Conservation (phyloP, 2,797 vertebrate genomes). For the Jordanella pulchra region DNA sequence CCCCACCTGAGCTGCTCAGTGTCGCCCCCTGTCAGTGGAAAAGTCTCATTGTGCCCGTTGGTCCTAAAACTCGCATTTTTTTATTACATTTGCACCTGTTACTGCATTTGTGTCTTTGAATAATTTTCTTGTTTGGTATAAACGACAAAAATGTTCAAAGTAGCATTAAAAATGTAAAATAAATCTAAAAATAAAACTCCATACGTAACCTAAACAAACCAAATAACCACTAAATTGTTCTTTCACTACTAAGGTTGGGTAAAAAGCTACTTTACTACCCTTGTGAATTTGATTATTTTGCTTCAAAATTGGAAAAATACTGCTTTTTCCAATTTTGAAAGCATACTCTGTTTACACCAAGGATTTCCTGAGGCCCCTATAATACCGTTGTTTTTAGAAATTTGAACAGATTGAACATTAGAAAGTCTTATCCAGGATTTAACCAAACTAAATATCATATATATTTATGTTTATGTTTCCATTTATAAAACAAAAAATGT, state of each 20-base stretch:
- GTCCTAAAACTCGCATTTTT: not conserved
- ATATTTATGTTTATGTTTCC: too few species aligned
- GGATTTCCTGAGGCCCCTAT: not conserved
- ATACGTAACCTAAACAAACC: not conserved
- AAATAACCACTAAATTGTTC: not conserved
- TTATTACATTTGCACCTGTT: not conserved
- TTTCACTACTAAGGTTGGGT: not conserved
- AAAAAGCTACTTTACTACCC: not conserved
- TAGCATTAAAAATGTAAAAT: not conserved
- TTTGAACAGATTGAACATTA: not conserved
- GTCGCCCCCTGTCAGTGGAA: constrained; percentile 57
- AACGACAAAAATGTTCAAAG: too few species aligned
- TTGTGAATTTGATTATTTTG: not conserved
- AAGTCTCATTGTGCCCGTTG: not conserved
- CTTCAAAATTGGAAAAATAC: not conserved
- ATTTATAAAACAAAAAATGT: not conserved
- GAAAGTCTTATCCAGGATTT: not conserved
- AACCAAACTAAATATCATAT: not conserved
- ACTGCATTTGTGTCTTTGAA: not conserved
- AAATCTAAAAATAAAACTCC: not conserved
- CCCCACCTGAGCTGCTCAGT: constrained; percentile 53
- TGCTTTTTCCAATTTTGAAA: not conserved
- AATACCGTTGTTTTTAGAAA: not conserved
- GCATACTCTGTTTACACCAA: not conserved
- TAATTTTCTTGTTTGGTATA: not conserved